Conservation (phyloP, 2,113 vertebrate genomes). For the Beaufortia kweichowensis region DNA sequence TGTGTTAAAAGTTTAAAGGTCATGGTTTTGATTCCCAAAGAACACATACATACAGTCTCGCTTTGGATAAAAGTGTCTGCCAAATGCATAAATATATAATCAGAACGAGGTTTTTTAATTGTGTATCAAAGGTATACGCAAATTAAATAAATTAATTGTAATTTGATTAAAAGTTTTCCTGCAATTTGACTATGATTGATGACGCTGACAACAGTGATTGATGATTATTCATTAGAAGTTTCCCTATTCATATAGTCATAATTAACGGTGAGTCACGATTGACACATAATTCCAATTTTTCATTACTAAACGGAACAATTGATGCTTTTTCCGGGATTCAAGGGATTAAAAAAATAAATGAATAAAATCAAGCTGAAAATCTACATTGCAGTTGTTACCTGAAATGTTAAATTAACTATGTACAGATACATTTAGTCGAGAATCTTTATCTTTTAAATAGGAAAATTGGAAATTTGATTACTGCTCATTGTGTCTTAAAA, state of each 20-base stretch:
- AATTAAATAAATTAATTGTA: background rate
- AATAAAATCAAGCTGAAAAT: background rate
- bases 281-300: slow-evolving; percentile 3
- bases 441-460: background rate
- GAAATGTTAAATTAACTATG: too few relatives aligned
- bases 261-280: slow-evolving; percentile 24
- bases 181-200: too few relatives aligned
- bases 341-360: background rate
- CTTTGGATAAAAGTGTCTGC: too few relatives aligned
- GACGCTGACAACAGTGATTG: slow-evolving; percentile 8
- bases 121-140: too few relatives aligned
- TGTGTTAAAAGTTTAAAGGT: too few relatives aligned
- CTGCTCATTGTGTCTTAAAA: background rate
- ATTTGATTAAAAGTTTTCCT: slow-evolving; percentile 26
- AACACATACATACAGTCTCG: too few relatives aligned
- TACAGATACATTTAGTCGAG: background rate
- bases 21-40: too few relatives aligned
- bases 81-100: too few relatives aligned
- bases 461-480: background rate
- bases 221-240: slow-evolving; percentile 21
- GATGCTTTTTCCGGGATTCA: background rate
- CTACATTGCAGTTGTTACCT: background rate
- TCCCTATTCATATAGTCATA: background rate
- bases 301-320: background rate
- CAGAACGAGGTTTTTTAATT: background rate